phyloP scores from a whole-genome alignment of 2,888 invertebrate species.

The Cerastoderma edule region DNA sequence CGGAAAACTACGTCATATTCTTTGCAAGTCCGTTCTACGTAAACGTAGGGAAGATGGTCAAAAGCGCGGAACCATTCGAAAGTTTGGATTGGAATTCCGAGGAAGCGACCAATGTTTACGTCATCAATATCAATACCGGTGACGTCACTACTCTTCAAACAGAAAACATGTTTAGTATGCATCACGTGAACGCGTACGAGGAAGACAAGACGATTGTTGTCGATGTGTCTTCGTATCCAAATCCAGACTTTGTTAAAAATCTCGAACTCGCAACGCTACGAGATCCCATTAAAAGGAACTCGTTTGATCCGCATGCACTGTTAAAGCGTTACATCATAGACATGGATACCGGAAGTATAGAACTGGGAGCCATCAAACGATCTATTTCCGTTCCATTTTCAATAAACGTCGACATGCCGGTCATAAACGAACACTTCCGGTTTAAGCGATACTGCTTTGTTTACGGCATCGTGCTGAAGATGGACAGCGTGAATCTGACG shows the following conservation, averaged over 20 bases:
- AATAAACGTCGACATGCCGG: conserved; percentile 75
- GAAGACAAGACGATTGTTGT: conserved; percentile 63
- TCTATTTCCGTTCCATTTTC: conserved; percentile 60
- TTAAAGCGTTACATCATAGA: conserved; percentile 73
- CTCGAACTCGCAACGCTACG: conserved; percentile 66
- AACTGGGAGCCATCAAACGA: conserved; percentile 44
- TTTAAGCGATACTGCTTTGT: conserved; percentile 74
- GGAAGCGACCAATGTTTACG: conserved; percentile 68
- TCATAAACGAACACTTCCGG: conserved; percentile 78
- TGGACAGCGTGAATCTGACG: conserved; percentile 67
- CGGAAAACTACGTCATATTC: conserved; percentile 74
- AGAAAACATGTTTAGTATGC: conserved; percentile 76
- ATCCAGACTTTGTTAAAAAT: conserved; percentile 72
- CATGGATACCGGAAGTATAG: conserved; percentile 47
- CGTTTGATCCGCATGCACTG: conserved; percentile 67
- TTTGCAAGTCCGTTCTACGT: conserved; percentile 78
- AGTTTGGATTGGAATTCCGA: conserved; percentile 76
- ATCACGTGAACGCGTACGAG: conserved; percentile 80
- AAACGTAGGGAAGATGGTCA: conserved; percentile 72
- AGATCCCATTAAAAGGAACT: conserved; percentile 67
- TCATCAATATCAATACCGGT: conserved; percentile 71
- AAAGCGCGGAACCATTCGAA: conserved; percentile 71
- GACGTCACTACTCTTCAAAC: conserved; percentile 63
- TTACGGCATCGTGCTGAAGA: conserved; percentile 78
- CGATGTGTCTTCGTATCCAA: conserved; percentile 76